Conservation (phyloP, 2,888 invertebrate species). For the Ceramica pisi region DNA sequence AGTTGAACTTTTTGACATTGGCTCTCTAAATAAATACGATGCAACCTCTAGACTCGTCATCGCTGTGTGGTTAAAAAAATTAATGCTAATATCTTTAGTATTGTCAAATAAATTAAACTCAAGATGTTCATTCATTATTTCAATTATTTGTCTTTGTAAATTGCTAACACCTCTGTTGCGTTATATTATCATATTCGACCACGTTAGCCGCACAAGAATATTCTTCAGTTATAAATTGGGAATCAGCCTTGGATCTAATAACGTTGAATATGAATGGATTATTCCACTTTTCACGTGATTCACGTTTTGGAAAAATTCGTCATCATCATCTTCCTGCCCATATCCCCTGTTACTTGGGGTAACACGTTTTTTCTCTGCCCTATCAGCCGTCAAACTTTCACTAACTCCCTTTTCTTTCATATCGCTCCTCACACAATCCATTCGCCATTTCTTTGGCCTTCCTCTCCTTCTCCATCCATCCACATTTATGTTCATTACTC, state of each 20-base stretch:
- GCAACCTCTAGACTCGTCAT: slow-evolving; percentile 9
- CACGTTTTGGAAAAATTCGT: slow-evolving; percentile 63
- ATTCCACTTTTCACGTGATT: slow-evolving; percentile 69
- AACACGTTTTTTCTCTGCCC: too few relatives aligned
- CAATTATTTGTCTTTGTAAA: slow-evolving; percentile 72
- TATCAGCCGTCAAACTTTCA: too few relatives aligned
- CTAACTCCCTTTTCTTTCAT: too few relatives aligned
- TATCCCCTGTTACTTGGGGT: too few relatives aligned
- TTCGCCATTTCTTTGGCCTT: too few relatives aligned
- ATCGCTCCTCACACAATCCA: too few relatives aligned
- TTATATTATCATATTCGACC: slow-evolving; percentile 78
- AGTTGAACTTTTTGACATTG: slow-evolving; percentile 3
- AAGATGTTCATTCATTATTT: slow-evolving; percentile 68
- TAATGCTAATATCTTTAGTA: slow-evolving; percentile 57
- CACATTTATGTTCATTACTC: too few relatives aligned
- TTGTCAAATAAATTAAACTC: slow-evolving; percentile 64
- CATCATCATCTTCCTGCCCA: too few relatives aligned
- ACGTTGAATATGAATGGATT: slow-evolving; percentile 70
- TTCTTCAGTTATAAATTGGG: slow-evolving; percentile 78
- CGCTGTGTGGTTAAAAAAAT: slow-evolving; percentile 51
- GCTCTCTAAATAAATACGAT: slow-evolving; percentile 8
- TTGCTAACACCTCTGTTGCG: slow-evolving; percentile 74
- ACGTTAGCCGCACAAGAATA: slow-evolving; percentile 79
- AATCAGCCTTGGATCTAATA: slow-evolving; percentile 72
- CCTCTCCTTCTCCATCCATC: too few relatives aligned